These are phyloP conservation scores for Sebastes vulpes DNA, from an alignment of 2,797 vertebrate species.

Conservation along the genomic window DNA sequence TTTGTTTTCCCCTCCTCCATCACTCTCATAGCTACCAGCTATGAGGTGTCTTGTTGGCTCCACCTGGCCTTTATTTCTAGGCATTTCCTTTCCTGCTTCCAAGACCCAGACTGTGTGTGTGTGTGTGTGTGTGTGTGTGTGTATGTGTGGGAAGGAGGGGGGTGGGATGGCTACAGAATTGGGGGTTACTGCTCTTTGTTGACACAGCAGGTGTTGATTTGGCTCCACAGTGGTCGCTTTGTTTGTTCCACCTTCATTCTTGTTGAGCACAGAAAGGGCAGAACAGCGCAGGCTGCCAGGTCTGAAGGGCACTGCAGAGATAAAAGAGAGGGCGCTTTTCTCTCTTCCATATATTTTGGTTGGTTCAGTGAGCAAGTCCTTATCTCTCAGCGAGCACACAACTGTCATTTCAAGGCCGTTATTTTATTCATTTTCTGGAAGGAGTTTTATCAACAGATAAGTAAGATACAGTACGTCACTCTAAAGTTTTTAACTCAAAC, in stretches of 20 bases:
- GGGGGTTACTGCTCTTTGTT: constrained; percentile 62
- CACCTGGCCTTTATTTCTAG: constrained; percentile 71
- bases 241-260: constrained; percentile 71
- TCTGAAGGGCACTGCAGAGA: constrained; percentile 66
- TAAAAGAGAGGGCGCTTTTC: constrained; percentile 43
- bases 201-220: constrained; percentile 83
- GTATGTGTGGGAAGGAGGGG: not conserved
- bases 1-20: constrained; percentile 12
- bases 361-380: constrained; percentile 46
- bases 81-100: constrained; percentile 52
- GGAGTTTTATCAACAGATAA: not conserved
- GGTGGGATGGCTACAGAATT: not conserved
- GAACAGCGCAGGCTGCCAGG: constrained; percentile 46
- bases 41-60: constrained; percentile 24
- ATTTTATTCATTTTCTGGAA: constrained; percentile 11
- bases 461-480: constrained; percentile 2
- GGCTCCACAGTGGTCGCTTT: constrained; percentile 74
- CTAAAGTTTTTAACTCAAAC: constrained; percentile 2
- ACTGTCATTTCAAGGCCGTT: constrained; percentile 36
- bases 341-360: constrained; percentile 33
- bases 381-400: constrained; percentile 25
- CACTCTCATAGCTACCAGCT: not conserved
- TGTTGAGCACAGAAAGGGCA: constrained; percentile 58
- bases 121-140: not conserved
- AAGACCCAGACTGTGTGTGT: constrained; percentile 5